phyloP scores from a whole-genome alignment of 2,113 vertebrate species.

The Dicerorhinus sumatrensis region DNA sequence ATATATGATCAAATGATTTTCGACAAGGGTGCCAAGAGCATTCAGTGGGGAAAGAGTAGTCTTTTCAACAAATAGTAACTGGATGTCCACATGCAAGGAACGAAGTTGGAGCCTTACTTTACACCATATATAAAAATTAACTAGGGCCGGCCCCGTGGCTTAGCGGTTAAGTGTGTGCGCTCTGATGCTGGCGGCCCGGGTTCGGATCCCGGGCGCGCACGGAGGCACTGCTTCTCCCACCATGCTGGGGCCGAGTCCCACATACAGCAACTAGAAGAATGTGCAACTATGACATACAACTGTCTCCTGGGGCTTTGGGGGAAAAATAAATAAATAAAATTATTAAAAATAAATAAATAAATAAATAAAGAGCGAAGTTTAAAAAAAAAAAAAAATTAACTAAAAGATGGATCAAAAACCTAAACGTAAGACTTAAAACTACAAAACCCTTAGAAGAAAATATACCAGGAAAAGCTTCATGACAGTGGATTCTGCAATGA shows the following conservation, averaged over 20 bases:
- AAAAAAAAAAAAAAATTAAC: slow-evolving; percentile 6
- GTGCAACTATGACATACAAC: no score
- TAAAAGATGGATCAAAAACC: not conserved
- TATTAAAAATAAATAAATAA: no score
- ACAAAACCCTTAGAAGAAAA: not conserved
- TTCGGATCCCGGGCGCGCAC: no score
- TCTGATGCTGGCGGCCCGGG: no score
- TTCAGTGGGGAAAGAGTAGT: not conserved
- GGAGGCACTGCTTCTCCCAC: no score
- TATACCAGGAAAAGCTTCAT: not conserved
- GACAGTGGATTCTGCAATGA: not conserved
- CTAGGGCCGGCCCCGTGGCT: no score
- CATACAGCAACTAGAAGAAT: no score
- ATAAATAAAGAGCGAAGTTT: no score
- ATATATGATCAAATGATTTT: not conserved
- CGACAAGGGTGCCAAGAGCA: not conserved
- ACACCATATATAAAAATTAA: not conserved
- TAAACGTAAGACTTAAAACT: not conserved
- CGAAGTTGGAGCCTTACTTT: not conserved
- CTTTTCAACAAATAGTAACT: slow-evolving; percentile 7
- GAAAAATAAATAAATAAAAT: no score
- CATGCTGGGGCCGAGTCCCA: no score
- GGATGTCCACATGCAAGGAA: not conserved
- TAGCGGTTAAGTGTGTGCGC: no score
- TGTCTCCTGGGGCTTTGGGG: no score